phyloP scores from a whole-genome alignment of 2,797 vertebrate genomes.

The Scleropages formosus region DNA sequence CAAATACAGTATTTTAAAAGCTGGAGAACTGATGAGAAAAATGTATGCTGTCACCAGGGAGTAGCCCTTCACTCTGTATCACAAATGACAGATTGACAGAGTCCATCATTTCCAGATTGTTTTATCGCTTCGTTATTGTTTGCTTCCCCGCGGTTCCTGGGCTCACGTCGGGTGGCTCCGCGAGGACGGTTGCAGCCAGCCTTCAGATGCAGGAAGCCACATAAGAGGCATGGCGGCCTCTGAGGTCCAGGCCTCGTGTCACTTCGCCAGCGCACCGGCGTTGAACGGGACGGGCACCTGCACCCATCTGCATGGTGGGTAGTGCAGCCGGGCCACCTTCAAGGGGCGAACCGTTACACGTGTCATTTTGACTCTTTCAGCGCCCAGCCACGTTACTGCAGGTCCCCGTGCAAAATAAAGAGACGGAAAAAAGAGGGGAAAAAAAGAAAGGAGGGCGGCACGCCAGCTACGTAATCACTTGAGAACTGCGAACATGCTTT shows the following conservation, averaged over 20 bases:
- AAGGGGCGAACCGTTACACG: too few species aligned
- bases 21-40: too few species aligned
- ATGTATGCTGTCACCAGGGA: not conserved
- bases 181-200: not conserved
- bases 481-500: not conserved
- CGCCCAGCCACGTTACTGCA: too few species aligned
- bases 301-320: not conserved
- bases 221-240: not conserved
- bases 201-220: conserved; percentile 4
- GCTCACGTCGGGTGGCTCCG: not conserved
- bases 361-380: too few species aligned
- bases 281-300: not conserved
- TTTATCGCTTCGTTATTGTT: not conserved
- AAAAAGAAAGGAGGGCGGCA: not conserved
- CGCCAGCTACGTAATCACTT: not conserved
- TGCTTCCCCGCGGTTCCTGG: not conserved
- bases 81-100: not conserved
- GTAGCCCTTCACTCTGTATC: not conserved
- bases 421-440: not conserved
- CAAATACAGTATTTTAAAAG: too few species aligned
- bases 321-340: not conserved
- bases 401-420: too few species aligned
- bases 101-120: not conserved
- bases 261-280: not conserved
- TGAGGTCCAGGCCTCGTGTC: conserved; percentile 1